Evolutionary conservation across 1,140 invertebrate genomes (phyloP).

Genomic region (silkworm (Bombyx mori)): ASM3026992v2 NC_085107.1:14814501-14815000

Average conservation of each 20-base stretch:
- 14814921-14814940: too few relatives aligned
- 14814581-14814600: too few relatives aligned
- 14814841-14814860: constrained; percentile 54
- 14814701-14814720: constrained; percentile 46
- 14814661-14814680: constrained; percentile 10
- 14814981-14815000: too few relatives aligned
- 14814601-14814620: too few relatives aligned
- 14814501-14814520: constrained; percentile 25
- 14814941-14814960: too few relatives aligned
- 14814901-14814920: too few relatives aligned
- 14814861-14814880: constrained; percentile 6
- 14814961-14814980: too few relatives aligned
- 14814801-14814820: background rate
- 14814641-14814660: background rate
- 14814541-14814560: constrained; percentile 4
- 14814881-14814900: background rate
- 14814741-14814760: background rate
- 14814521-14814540: constrained; percentile 46
- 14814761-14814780: background rate
- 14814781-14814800: background rate
- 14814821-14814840: constrained; percentile 41
- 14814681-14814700: constrained; percentile 42
- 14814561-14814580: too few relatives aligned
- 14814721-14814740: constrained; percentile 27
- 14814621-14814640: too few relatives aligned